A percentile compares a stretch with the other conserved stretches of the same genome.
Evolutionary conservation across 2,113 vertebrate genomes (phyloP).

Genomic region (Nesoenas mayeri): DNA sequence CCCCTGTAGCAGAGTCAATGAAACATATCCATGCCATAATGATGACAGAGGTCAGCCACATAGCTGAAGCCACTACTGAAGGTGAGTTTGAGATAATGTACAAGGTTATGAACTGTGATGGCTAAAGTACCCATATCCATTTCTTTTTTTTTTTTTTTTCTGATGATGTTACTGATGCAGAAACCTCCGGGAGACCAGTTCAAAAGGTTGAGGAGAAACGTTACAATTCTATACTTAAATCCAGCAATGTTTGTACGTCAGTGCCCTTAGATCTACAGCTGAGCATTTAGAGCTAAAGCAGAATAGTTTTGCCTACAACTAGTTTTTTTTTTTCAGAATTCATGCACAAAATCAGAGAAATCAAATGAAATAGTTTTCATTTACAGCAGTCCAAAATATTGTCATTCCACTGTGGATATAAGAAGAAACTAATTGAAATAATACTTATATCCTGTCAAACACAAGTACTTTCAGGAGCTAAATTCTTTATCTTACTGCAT

Average conservation of each 20-base stretch:
- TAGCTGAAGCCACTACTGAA: neutral
- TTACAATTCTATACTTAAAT: neutral
- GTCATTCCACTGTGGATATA: neutral
- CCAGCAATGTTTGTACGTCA: neutral
- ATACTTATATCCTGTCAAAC: neutral
- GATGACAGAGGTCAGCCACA: neutral
- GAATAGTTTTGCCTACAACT: neutral
- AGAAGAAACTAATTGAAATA: neutral
- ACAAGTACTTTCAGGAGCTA: neutral
- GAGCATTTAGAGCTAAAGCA: neutral
- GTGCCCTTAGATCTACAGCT: neutral
- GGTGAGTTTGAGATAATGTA: neutral
- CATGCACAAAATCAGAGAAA: neutral
- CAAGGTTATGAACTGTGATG: neutral
- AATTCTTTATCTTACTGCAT: neutral
- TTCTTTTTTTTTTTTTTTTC: neutral
- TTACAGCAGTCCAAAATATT: neutral
- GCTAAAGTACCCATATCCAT: neutral
- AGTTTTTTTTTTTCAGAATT: neutral
- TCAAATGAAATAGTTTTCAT: neutral
- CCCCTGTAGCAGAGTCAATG: neutral
- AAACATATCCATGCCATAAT: neutral
- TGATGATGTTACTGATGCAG: neutral
- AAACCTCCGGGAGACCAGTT: neutral
- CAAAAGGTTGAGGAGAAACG: neutral